Evolutionary conservation across 1,140 invertebrate species (phyloP).

Genomic region (Anadara kagoshimensis): DNA sequence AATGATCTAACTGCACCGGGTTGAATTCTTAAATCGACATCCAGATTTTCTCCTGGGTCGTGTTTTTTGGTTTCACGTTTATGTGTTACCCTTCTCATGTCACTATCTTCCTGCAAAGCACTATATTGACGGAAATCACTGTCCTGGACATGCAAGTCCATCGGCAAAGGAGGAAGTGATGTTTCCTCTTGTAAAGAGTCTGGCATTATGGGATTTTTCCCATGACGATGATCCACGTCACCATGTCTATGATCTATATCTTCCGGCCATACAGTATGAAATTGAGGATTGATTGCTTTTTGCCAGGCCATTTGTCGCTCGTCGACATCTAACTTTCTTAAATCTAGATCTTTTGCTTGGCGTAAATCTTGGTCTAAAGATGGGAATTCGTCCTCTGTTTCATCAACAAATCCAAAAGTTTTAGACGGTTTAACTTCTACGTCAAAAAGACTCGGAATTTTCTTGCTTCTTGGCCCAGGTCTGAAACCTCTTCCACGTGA

Average conservation of each 20-base stretch:
- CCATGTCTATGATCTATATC: slow-evolving; percentile 14
- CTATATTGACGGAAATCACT: not conserved
- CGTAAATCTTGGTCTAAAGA: slow-evolving; percentile 12
- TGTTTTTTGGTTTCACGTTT: slow-evolving; percentile 7
- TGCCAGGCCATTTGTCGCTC: not conserved
- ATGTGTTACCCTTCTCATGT: not conserved
- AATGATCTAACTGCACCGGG: not conserved
- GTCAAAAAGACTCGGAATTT: slow-evolving; percentile 17
- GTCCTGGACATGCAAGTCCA: not conserved
- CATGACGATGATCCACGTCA: slow-evolving; percentile 10
- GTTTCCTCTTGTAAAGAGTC: not conserved
- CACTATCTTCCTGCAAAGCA: slow-evolving; percentile 1
- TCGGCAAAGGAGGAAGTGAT: not conserved
- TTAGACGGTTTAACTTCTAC: slow-evolving; percentile 9
- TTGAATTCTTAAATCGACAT: not conserved
- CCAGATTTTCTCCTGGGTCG: slow-evolving; percentile 10
- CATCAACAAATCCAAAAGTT: slow-evolving; percentile 1
- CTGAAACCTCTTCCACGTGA: not conserved
- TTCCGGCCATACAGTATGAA: not conserved
- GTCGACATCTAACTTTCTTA: slow-evolving; percentile 26
- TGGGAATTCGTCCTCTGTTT: not conserved
- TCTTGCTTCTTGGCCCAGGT: slow-evolving; percentile 16
- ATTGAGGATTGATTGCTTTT: not conserved
- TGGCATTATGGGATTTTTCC: not conserved
- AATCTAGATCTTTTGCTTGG: slow-evolving; percentile 30